Conservation (phyloP, 2,113 vertebrate species). For the Ellobius talpinus region DNA sequence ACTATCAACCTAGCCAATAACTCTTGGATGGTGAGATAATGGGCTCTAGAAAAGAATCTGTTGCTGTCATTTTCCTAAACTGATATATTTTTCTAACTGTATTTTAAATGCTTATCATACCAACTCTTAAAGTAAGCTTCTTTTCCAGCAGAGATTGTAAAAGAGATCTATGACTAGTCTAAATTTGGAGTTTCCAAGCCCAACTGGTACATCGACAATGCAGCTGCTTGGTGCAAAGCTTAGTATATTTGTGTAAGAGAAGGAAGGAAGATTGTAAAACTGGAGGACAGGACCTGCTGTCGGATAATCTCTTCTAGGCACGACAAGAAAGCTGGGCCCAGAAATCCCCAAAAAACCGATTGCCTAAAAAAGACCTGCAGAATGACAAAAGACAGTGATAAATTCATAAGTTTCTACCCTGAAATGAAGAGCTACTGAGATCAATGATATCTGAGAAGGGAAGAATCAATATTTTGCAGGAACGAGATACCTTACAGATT, state of each 20-base stretch:
- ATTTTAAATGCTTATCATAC: background rate
- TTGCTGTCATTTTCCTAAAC: background rate
- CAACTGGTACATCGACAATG: background rate
- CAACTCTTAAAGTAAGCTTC: background rate
- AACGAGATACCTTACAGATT: background rate
- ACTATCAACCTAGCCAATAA: background rate
- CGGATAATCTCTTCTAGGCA: background rate
- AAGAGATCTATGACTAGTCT: background rate
- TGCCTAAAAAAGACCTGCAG: background rate
- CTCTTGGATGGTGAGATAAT: too few species aligned
- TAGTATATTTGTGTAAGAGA: background rate
- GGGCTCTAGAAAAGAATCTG: background rate
- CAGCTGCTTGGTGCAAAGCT: background rate
- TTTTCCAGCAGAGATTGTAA: background rate
- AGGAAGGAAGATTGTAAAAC: background rate
- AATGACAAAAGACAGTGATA: background rate
- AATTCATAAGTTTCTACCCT: background rate
- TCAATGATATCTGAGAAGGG: background rate
- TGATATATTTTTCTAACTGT: background rate
- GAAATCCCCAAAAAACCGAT: too few species aligned
- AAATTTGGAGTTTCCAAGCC: background rate
- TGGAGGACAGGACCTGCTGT: background rate
- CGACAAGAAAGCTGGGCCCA: background rate
- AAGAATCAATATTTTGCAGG: background rate
- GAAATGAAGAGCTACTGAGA: background rate